Conservation (phyloP, 2,888 invertebrate species). For the Clepsis dumicolana region DNA sequence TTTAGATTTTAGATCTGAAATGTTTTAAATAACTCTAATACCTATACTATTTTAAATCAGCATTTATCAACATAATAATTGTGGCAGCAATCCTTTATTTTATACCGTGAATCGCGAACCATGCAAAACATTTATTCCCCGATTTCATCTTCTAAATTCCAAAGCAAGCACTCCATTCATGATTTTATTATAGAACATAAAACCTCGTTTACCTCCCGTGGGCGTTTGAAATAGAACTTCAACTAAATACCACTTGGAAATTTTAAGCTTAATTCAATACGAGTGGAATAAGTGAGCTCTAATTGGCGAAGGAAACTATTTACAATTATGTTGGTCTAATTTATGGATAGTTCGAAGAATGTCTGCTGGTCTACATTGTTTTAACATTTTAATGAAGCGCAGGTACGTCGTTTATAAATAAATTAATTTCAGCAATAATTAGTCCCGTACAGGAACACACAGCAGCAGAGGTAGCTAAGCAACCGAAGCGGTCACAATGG, state of each 20-base stretch:
- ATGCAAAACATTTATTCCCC: neutral
- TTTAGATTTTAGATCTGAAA: no score
- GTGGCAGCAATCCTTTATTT: neutral
- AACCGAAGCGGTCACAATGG: no score
- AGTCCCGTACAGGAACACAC: no score
- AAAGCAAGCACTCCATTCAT: constrained; percentile 2
- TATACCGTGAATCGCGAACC: neutral
- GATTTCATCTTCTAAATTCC: neutral
- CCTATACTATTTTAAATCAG: no score
- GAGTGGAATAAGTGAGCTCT: neutral
- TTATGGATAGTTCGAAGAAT: no score
- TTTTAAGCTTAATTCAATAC: constrained; percentile 5
- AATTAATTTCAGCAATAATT: no score
- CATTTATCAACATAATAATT: no score
- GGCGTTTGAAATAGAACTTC: neutral
- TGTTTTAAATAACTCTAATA: no score
- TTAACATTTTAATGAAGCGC: no score
- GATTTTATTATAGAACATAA: neutral
- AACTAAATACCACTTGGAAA: neutral
- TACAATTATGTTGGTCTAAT: constrained; percentile 1
- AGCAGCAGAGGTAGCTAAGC: no score
- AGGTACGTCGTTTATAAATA: no score
- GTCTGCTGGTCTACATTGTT: no score
- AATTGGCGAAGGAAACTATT: constrained; percentile 18
- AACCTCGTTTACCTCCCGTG: neutral